Percentiles rank a stretch among this genome's conserved stretches.
These are phyloP conservation scores for Protonibea diacanthus DNA, from an alignment of 2,797 vertebrate species.

Conservation along the genomic window DNA sequence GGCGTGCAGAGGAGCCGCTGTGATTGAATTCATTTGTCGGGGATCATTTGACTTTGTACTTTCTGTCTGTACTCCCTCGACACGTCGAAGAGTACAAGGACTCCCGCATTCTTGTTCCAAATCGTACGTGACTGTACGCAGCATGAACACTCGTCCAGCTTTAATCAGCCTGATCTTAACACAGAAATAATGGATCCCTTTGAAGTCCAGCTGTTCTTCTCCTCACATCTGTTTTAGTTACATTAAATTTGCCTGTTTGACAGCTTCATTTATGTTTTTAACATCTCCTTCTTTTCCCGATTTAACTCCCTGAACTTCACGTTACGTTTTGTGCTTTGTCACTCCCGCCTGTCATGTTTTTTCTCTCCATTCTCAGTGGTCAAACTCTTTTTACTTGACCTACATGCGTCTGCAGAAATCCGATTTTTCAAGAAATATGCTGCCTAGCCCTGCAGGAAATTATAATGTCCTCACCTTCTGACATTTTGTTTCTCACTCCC, in stretches of 20 bases:
- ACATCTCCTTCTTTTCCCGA: background rate
- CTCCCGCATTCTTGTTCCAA: background rate
- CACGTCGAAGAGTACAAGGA: background rate
- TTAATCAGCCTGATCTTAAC: background rate
- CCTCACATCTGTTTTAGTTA: background rate
- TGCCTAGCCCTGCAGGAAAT: slow-evolving; percentile 7
- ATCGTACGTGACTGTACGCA: background rate
- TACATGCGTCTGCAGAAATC: slow-evolving; percentile 66
- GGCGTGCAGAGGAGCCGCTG: slow-evolving; percentile 4
- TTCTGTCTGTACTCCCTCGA: background rate
- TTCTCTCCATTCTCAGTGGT: background rate
- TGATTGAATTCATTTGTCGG: background rate
- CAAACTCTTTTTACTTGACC: slow-evolving; percentile 58
- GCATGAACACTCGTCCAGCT: background rate
- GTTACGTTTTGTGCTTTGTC: background rate
- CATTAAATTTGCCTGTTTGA: too few species aligned
- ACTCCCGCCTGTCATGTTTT: background rate
- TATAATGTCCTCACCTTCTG: slow-evolving; percentile 15
- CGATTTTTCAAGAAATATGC: background rate
- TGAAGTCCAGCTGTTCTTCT: background rate
- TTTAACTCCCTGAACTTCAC: background rate
- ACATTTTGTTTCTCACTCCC: background rate
- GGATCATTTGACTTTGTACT: background rate
- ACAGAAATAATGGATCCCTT: background rate
- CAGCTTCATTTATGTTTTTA: background rate